Conservation (phyloP, 2,113 vertebrate species). For the Ameiurus melas region DNA sequence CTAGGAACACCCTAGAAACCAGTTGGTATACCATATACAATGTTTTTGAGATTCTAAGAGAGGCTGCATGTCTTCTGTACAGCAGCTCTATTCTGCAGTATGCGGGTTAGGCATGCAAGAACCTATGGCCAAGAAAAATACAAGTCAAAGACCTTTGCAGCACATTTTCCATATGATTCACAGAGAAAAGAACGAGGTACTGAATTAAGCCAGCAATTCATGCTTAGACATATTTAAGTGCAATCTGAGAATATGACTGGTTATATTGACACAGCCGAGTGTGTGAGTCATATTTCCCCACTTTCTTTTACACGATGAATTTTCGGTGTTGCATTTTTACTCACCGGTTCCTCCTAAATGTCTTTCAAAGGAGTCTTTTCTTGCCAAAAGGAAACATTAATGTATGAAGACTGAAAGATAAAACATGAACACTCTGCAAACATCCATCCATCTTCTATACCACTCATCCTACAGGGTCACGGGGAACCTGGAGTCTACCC, state of each 20-base stretch:
- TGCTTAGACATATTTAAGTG: conserved; percentile 13
- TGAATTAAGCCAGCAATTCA: background rate
- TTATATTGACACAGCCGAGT: conserved; percentile 16
- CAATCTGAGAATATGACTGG: background rate
- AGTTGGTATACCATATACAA: background rate
- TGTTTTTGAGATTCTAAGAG: background rate
- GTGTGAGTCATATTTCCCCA: conserved; percentile 23
- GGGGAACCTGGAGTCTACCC: no score
- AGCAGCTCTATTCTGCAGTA: background rate
- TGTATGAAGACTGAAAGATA: background rate
- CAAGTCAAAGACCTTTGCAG: background rate
- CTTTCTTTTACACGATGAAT: background rate
- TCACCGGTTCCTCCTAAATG: background rate
- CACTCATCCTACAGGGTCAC: no score
- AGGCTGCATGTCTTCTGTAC: background rate
- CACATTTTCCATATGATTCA: background rate
- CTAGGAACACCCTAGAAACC: background rate
- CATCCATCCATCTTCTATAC: no score
- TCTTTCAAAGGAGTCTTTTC: background rate
- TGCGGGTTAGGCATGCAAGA: background rate
- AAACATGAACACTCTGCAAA: background rate
- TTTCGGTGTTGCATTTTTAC: background rate
- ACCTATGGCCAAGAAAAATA: background rate
- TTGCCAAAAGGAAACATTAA: background rate
- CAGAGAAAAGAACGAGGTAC: background rate